phyloP scores from a whole-genome alignment of 2,888 invertebrate species.

The Oxyteleia sp. region DNA sequence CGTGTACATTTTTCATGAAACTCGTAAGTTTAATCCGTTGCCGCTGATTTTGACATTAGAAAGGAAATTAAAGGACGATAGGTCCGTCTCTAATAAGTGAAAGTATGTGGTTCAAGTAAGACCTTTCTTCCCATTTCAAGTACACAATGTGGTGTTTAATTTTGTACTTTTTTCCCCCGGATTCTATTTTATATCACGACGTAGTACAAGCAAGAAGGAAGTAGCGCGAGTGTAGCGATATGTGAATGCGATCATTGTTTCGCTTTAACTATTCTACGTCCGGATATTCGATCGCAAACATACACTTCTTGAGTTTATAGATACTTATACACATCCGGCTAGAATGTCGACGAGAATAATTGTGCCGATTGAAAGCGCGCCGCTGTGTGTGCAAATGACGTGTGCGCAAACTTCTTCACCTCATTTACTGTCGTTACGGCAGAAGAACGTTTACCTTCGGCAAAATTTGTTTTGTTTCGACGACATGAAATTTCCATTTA shows the following conservation, averaged over 20 bases:
- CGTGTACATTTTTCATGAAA: no score
- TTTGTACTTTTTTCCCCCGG: neutral
- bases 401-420: conserved; percentile 37
- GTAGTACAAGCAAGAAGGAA: neutral
- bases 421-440: conserved; percentile 38
- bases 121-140: conserved; percentile 16
- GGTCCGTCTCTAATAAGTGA: conserved; percentile 20
- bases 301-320: conserved; percentile 12
- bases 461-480: conserved; percentile 42
- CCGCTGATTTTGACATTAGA: conserved; percentile 37
- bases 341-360: conserved; percentile 37
- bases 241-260: conserved; percentile 25
- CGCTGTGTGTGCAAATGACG: conserved; percentile 25
- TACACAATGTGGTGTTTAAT: neutral
- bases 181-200: conserved; percentile 3
- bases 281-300: conserved; percentile 36
- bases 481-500: conserved; percentile 39
- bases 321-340: conserved; percentile 23
- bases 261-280: neutral
- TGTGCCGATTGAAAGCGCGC: conserved; percentile 42
- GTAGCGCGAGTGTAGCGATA: neutral
- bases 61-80: conserved; percentile 28
- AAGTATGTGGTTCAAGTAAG: conserved; percentile 29
- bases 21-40: no score
- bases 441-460: conserved; percentile 43